phyloP scores from a whole-genome alignment of 2,888 invertebrate species.

The Gastrophysa polygoni region DNA sequence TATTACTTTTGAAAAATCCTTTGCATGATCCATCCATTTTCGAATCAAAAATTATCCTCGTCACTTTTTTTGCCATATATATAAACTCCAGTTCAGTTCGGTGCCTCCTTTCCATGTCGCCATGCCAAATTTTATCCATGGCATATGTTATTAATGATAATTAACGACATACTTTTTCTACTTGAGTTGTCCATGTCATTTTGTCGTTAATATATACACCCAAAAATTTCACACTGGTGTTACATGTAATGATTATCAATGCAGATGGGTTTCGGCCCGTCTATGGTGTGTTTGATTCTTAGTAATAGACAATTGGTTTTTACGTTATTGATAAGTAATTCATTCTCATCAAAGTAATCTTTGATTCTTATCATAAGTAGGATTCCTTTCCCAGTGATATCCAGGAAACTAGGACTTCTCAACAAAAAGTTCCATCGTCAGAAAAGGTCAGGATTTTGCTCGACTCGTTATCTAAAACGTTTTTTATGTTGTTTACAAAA shows the following conservation, averaged over 20 bases:
- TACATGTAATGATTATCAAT: not conserved
- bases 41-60: not conserved
- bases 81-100: not conserved
- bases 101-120: not conserved
- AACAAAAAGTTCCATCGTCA: not conserved
- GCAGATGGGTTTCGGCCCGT: not conserved
- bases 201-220: not conserved
- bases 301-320: slow-evolving; percentile 2
- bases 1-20: too few species aligned
- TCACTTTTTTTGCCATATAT: not conserved
- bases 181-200: not conserved
- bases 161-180: not conserved
- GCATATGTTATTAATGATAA: not conserved
- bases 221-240: slow-evolving; percentile 2
- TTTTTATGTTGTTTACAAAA: not conserved
- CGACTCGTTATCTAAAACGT: not conserved
- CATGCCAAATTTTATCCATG: not conserved
- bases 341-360: too few species aligned
- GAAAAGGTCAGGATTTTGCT: not conserved
- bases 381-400: not conserved
- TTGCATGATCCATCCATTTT: not conserved
- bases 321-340: not conserved
- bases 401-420: not conserved
- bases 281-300: not conserved
- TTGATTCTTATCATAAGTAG: not conserved